Conservation (phyloP, 2,113 vertebrate species). For the Entelurus aequoreus region DNA sequence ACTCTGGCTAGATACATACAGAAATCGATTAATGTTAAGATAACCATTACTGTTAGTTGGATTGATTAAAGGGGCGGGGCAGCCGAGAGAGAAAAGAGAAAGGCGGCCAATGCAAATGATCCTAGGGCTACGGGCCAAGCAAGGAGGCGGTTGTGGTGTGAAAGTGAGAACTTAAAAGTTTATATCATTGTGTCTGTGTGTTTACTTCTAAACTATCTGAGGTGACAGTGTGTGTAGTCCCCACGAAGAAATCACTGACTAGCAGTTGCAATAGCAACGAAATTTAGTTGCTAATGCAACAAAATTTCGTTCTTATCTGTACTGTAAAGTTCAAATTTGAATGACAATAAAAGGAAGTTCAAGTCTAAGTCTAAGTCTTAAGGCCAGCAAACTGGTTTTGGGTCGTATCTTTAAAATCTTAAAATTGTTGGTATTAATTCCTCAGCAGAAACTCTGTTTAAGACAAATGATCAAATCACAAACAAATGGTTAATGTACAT, state of each 20-base stretch:
- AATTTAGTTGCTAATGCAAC: too few relatives aligned
- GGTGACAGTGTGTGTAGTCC: not conserved
- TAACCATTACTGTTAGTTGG: slow-evolving; percentile 75
- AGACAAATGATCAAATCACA: too few relatives aligned
- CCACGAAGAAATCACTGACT: not conserved
- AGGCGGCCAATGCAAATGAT: slow-evolving; percentile 57
- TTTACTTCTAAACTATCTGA: not conserved
- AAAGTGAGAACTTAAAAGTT: slow-evolving; percentile 5
- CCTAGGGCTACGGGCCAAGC: slow-evolving; percentile 47
- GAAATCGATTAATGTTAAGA: slow-evolving; percentile 74
- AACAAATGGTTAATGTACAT: too few relatives aligned
- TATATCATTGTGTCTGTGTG: not conserved
- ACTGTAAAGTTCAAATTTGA: too few relatives aligned
- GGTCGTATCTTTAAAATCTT: too few relatives aligned
- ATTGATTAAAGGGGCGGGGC: slow-evolving; percentile 65
- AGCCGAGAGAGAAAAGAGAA: slow-evolving; percentile 61
- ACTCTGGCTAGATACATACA: slow-evolving; percentile 75
- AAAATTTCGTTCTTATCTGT: too few relatives aligned
- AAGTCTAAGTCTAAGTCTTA: too few relatives aligned
- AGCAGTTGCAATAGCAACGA: not conserved
- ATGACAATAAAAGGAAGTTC: too few relatives aligned
- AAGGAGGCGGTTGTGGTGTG: slow-evolving; percentile 24
- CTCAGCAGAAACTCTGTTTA: too few relatives aligned
- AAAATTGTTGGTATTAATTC: too few relatives aligned
- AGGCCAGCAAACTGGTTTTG: too few relatives aligned